phyloP scores from a whole-genome alignment of 2,888 invertebrate genomes.

The Meliscaeva auricollis region DNA sequence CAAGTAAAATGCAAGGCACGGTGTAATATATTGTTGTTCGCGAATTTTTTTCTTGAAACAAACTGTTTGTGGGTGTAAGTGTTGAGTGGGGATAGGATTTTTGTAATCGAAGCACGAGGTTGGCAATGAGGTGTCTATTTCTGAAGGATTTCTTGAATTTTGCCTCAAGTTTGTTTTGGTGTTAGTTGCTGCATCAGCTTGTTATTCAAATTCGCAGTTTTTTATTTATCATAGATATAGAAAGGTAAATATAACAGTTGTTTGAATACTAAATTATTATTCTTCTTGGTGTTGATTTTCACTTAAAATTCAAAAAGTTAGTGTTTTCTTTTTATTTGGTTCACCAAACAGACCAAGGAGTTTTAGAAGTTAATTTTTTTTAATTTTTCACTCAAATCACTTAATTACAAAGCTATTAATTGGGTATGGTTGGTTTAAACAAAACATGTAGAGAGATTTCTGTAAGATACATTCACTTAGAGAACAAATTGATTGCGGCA shows the following conservation, averaged over 20 bases:
- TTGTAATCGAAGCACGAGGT: no score
- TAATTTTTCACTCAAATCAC: no score
- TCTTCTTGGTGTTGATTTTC: conserved; percentile 2
- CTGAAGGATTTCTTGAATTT: background rate
- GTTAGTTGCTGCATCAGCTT: background rate
- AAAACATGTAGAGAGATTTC: no score
- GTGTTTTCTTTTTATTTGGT: background rate
- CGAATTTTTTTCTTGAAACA: background rate
- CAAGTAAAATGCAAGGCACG: background rate
- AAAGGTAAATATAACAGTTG: background rate
- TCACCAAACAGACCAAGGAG: background rate
- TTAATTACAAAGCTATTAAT: no score
- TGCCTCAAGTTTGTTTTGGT: background rate
- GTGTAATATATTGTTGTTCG: background rate
- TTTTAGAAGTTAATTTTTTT: no score
- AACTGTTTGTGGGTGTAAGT: background rate
- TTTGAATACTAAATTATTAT: background rate
- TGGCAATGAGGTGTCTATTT: no score
- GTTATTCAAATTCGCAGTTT: conserved; percentile 7
- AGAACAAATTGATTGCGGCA: no score
- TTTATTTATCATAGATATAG: conserved; percentile 1
- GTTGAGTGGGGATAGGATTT: no score
- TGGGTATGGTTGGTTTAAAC: no score
- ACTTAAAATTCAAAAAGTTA: conserved; percentile 6
- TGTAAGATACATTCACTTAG: no score